These are phyloP conservation scores for Scaptomyza cyrtandrae DNA, from an alignment of 2,888 invertebrate species.

Conservation along the genomic window DNA sequence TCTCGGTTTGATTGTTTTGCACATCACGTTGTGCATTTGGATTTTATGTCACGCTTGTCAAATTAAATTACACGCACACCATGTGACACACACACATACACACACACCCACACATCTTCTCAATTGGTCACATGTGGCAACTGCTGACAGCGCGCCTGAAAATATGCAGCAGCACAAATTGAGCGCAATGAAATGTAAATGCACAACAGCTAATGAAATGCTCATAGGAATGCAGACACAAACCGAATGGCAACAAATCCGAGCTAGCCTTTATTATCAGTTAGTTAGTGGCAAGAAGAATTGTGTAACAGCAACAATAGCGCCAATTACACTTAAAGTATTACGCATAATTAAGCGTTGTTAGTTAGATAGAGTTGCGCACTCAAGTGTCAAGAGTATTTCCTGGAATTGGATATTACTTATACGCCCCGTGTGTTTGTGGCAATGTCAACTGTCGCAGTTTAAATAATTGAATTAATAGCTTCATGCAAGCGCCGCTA, in stretches of 20 bases:
- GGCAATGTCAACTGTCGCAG: constrained; percentile 49
- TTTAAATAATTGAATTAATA: constrained; percentile 76
- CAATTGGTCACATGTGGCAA: constrained; percentile 22
- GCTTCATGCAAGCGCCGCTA: constrained; percentile 70
- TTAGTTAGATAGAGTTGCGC: constrained; percentile 4
- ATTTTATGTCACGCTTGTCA: constrained; percentile 73
- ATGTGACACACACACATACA: constrained; percentile 25
- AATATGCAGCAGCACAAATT: constrained; percentile 53
- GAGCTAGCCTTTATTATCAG: not conserved
- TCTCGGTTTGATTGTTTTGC: constrained; percentile 59
- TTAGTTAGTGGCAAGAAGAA: constrained; percentile 4
- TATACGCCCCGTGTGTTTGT: constrained; percentile 36
- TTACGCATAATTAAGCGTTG: constrained; percentile 69
- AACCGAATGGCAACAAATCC: not conserved
- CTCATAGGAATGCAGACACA: constrained; percentile 37
- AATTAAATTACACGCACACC: constrained; percentile 67
- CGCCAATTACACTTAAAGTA: constrained; percentile 54
- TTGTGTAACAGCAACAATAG: constrained; percentile 31
- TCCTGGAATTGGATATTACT: constrained; percentile 52
- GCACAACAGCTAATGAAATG: constrained; percentile 66
- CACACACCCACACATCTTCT: not conserved
- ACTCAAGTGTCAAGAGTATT: not conserved
- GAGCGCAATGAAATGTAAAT: constrained; percentile 73
- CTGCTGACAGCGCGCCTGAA: constrained; percentile 56
- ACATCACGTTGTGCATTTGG: constrained; percentile 71